Evolutionary conservation across 1,140 invertebrate genomes (phyloP).

Genomic region (Harpegnathos saltator): DNA sequence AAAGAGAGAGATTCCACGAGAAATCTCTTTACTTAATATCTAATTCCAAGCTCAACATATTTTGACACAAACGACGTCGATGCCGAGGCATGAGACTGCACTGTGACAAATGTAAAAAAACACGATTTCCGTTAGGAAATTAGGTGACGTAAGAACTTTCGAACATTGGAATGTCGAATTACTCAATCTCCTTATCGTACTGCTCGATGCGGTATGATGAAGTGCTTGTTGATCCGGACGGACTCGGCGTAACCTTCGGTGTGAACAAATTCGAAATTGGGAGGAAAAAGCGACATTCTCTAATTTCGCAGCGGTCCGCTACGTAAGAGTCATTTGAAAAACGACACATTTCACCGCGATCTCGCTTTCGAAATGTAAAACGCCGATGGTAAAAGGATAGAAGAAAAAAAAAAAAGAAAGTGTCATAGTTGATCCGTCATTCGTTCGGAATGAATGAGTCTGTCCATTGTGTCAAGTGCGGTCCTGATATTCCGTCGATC

Average conservation of each 20-base stretch:
- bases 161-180: constrained; percentile 30
- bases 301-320: not conserved
- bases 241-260: constrained; percentile 16
- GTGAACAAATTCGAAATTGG: constrained; percentile 17
- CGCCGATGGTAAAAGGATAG: not conserved
- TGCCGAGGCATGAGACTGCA: not conserved
- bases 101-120: constrained; percentile 16
- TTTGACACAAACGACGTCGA: not conserved
- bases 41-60: not conserved
- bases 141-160: constrained; percentile 51
- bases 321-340: not conserved
- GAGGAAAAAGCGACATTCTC: not conserved
- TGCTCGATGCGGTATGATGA: not conserved
- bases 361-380: not conserved
- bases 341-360: not conserved
- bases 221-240: not conserved
- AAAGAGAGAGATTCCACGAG: too few relatives aligned
- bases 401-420: not conserved
- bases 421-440: too few relatives aligned
- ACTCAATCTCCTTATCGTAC: constrained; percentile 42
- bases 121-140: constrained; percentile 43
- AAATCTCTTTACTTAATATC: constrained; percentile 9
- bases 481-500: not conserved
- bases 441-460: too few relatives aligned
- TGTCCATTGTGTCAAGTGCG: not conserved